Base-by-base conservation (phyloP, 2,888 invertebrate genomes). In the Schizotus pectinicornis region DNA sequence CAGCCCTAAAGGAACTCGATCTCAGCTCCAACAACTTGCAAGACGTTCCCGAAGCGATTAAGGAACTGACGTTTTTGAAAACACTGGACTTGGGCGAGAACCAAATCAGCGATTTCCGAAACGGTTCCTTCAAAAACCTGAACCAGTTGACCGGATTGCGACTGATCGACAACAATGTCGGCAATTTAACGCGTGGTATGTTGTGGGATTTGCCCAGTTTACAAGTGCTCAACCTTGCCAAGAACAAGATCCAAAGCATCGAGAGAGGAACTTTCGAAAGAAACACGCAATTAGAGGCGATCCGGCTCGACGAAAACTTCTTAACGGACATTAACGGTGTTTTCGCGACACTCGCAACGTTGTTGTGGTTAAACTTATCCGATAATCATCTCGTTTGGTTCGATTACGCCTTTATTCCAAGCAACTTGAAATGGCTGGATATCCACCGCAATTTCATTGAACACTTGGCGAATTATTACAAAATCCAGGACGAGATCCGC, bases 301-400 rank as follows among this genome's bases (percentile, higher is more conserved):
- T 95, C 69, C 85, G 94, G 35, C 81, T 95, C 67, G 95, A 95
- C 76, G 91, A 91, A 60, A 95, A 95, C 79, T 91, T 89, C 76
- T 83, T 95, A 67, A 88, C 91, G 45, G 93, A 95, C 77, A 91
- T 95, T 73, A 94, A 95, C 80, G 94, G 94, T 9, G 91, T 94
- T 59, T 92, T 95, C 76, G 89, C 93, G 33, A 90, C 92, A 56
- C 83, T 95, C 30, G 87, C 90, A n/a, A 91, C 90, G 66, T 83
- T 95, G 59, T 81, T 93, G 74, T 91, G 94, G 90, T 82, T 95
- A 57, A 95, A 95, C 80, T 83, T 95, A 48, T 94, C 94, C 36
- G 92, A 93, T 81, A 95, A 95, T 83, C 92, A 92, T 81, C 83
- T 95, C 74, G 90, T 92, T 68, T 93, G 93, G 92, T 95, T 95